Conservation (phyloP, 2,888 invertebrate genomes). For the Lepetodrilus schrolli region DNA sequence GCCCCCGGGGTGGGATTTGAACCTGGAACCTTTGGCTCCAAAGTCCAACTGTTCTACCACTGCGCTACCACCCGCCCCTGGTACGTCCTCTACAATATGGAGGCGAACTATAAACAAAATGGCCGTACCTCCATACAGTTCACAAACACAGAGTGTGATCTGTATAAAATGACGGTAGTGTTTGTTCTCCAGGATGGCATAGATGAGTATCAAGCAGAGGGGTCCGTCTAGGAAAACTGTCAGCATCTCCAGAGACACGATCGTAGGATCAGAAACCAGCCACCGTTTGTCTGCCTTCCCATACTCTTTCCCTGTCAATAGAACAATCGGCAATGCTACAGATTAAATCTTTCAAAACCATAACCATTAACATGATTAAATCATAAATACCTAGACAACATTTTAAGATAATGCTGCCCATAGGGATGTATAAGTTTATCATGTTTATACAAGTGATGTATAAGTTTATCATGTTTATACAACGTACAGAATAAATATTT, state of each 20-base stretch:
- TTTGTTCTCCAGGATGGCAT: constrained; percentile 59
- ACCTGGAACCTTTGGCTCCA: too few relatives aligned
- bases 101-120: too few relatives aligned
- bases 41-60: too few relatives aligned
- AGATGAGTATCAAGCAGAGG: constrained; percentile 59
- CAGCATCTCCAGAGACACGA: constrained; percentile 71
- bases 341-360: neutral
- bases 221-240: constrained; percentile 65
- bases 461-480: too few relatives aligned
- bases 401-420: neutral
- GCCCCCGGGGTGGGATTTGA: too few relatives aligned
- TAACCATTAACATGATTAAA: neutral
- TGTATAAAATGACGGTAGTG: constrained; percentile 70
- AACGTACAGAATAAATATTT: too few relatives aligned
- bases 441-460: too few relatives aligned
- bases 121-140: constrained; percentile 73
- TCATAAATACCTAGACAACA: neutral
- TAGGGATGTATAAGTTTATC: neutral
- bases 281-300: constrained; percentile 73
- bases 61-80: too few relatives aligned
- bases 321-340: neutral
- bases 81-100: neutral
- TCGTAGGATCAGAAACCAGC: constrained; percentile 69
- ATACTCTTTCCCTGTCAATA: constrained; percentile 72
- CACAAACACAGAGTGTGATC: constrained; percentile 70